Base-by-base conservation (phyloP, 2,113 vertebrate genomes). In the Myrmecophaga tridactyla region DNA sequence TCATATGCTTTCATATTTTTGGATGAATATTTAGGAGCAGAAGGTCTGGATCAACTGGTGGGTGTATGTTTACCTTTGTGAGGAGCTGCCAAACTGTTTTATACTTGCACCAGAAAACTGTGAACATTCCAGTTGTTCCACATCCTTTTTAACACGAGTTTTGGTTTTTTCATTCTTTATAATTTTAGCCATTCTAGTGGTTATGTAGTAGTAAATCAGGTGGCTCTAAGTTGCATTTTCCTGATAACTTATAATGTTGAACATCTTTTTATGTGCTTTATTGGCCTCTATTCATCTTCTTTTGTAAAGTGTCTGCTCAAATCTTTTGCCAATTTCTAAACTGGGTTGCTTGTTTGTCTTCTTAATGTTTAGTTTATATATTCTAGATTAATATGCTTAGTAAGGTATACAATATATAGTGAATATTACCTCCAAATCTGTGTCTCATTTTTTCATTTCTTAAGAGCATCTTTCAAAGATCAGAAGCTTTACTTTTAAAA, bases 401-500 rank as follows among this genome's bases (percentile, higher is more conserved):
- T 87, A 34, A 67, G 21, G 43, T 41, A 72, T 21, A 73, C 27
- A 18, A 20, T 17, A 69, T 46, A 88, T 91, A 83, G 3, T 34
- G 36, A 95, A n/a, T 53, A 43, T 80, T 76, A 63, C 13, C 9
- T 90, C 27, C 31, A 4, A 94, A 62, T n/a, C 25, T 31, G 60
- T 73, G 43, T n/a, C 12, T 63, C 92, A 77, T 25, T 72, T 72
- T 73, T 93, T 60, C 34, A 62, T 78, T 94, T 69, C 11, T 86
- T 70, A 73, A 73, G 58, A 91, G 9, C 77, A 1, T 48, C 41
- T 75, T 77, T 81, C 69, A 34, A 88, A 89, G 27, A 77, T 89
- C 20, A 65, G 7, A 95, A 82, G 43, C 89, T 96, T 91, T 70
- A 2, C 48, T 86, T 92, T 91, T 93, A 93, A 69, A 39, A 81